A percentile compares a stretch with the other conserved stretches of the same genome.
phyloP scores from a whole-genome alignment of 2,113 vertebrate species.

The Calyptomena viridis region DNA sequence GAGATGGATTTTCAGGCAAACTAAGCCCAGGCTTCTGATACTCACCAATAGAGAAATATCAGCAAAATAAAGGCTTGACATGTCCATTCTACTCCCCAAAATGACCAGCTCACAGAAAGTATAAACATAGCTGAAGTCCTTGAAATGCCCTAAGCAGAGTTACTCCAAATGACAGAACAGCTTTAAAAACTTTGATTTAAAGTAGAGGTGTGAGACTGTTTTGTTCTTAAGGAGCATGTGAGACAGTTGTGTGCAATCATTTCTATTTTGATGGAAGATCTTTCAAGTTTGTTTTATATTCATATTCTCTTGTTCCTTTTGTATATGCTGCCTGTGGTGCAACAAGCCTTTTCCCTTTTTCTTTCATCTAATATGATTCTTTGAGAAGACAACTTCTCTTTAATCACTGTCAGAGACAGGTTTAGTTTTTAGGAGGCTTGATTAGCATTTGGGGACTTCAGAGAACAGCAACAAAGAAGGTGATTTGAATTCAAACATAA shows the following conservation, averaged over 20 bases:
- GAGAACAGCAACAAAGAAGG: neutral
- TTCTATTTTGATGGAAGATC: neutral
- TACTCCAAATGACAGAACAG: neutral
- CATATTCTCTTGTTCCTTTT: neutral
- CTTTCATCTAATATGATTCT: slow-evolving; percentile 22
- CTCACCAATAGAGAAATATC: neutral
- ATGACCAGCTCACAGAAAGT: neutral
- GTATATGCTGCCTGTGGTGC: neutral
- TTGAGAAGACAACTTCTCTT: slow-evolving; percentile 35
- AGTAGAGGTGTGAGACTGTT: neutral
- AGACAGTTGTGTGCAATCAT: neutral
- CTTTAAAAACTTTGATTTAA: neutral
- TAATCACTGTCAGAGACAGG: slow-evolving; percentile 34
- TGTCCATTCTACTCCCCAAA: neutral
- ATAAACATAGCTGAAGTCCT: neutral
- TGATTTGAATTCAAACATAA: neutral
- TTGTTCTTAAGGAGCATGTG: neutral
- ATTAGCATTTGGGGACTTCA: slow-evolving; percentile 7
- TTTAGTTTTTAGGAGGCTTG: slow-evolving; percentile 8
- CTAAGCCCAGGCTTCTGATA: neutral
- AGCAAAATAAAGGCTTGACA: neutral
- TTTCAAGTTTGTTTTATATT: slow-evolving; percentile 18
- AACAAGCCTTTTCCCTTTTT: neutral
- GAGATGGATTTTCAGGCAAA: neutral
- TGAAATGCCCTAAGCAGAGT: neutral